A percentile compares a stretch with the other conserved stretches of the same genome.
These are phyloP conservation scores for Oryzias sinensis DNA, from an alignment of 2,797 vertebrate species.

Conservation along the genomic window DNA sequence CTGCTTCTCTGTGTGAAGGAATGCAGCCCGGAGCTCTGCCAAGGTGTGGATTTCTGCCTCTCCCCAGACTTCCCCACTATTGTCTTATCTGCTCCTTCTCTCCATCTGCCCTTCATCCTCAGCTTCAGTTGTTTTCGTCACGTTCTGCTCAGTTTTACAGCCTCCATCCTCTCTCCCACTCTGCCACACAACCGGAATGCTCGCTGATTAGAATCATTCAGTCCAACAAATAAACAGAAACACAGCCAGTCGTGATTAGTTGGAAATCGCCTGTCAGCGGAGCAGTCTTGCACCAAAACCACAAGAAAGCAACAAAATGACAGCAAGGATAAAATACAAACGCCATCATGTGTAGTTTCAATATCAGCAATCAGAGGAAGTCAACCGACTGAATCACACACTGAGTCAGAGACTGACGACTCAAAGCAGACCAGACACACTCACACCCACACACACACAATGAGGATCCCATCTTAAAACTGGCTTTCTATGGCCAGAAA, in stretches of 20 bases:
- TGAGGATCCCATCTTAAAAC: no score
- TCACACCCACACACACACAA: no score
- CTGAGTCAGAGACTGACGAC: slow-evolving; percentile 33
- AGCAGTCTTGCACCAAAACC: slow-evolving; percentile 19
- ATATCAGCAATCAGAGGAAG: slow-evolving; percentile 45
- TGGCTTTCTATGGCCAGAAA: no score
- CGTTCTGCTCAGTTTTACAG: not conserved
- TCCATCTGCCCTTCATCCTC: slow-evolving; percentile 6
- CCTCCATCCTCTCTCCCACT: not conserved
- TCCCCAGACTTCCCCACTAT: slow-evolving; percentile 32
- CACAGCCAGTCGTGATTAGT: no score
- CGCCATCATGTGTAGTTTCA: slow-evolving; percentile 35
- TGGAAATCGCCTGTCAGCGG: slow-evolving; percentile 6
- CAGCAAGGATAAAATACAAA: slow-evolving; percentile 36
- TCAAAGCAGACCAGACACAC: slow-evolving; percentile 45
- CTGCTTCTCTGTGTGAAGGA: slow-evolving; percentile 48
- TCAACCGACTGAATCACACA: slow-evolving; percentile 23
- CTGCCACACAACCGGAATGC: not conserved
- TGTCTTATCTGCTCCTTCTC: slow-evolving; percentile 19
- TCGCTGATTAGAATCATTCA: slow-evolving; percentile 1
- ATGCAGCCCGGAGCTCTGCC: slow-evolving; percentile 53
- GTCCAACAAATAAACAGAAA: not conserved
- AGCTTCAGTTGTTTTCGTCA: slow-evolving; percentile 7
- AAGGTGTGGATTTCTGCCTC: slow-evolving; percentile 46
- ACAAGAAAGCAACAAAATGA: slow-evolving; percentile 37